Conservation (phyloP, 2,797 vertebrate species). For the Tauraco hartlaubi region DNA sequence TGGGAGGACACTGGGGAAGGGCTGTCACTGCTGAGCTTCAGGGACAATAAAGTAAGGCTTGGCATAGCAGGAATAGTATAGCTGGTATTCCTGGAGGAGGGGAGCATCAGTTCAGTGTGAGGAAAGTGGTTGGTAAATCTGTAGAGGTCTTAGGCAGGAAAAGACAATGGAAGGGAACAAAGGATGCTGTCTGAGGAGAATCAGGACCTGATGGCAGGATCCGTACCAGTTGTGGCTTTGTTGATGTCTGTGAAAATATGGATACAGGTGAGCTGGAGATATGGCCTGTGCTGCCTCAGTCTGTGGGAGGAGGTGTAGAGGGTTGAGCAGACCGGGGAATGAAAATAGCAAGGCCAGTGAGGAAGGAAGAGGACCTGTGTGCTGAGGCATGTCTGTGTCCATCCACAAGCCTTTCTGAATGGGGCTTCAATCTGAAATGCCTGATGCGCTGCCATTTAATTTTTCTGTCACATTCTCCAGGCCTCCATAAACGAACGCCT, state of each 20-base stretch:
- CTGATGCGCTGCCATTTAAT: background rate
- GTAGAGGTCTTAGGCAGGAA: background rate
- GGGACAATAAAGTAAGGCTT: background rate
- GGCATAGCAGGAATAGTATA: background rate
- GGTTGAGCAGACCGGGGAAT: background rate
- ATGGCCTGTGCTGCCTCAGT: background rate
- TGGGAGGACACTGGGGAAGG: background rate
- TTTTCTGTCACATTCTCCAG: constrained; percentile 75
- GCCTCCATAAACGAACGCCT: constrained; percentile 92
- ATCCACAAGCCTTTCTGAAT: background rate
- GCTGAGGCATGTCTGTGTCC: background rate
- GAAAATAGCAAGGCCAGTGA: background rate
- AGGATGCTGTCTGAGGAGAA: background rate
- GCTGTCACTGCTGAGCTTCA: background rate
- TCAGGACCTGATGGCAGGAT: background rate
- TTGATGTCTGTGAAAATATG: background rate
- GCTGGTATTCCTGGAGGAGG: background rate
- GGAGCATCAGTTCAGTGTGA: background rate
- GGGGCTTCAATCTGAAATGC: background rate
- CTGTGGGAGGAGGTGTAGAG: background rate
- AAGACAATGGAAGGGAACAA: background rate
- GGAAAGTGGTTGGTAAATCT: background rate
- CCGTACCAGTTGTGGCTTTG: background rate
- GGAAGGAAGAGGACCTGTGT: background rate
- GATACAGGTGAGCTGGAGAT: background rate